Evolutionary conservation across 2,797 vertebrate species (phyloP), one percentile per base, ranked within the genome.

Genomic region (Clangula hyemalis): DNA sequence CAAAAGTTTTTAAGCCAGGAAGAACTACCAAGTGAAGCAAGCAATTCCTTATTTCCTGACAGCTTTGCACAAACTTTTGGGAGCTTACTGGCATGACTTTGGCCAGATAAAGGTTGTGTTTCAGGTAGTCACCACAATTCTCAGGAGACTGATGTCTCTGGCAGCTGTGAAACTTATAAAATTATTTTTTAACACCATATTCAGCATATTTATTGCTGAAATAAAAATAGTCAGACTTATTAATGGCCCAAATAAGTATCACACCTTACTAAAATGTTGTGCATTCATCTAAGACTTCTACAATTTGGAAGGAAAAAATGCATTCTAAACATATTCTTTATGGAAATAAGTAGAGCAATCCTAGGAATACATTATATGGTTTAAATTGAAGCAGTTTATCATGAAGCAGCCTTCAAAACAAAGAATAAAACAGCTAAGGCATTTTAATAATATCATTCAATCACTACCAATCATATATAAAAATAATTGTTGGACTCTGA

Each of bases 321-420:
- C 60, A 38, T 85, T 92, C 43, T 69, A 65, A 90, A 53, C 17
- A 21, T 30, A 49, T 25, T 43, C 21, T 64, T 77, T 49, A 38
- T 28, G 39, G 54, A 17, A 93, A 45, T 69, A 72, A 86, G n/a
- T 65, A 66, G 38, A 78, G 16, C 58, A 87, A 73, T 66, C 45
- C 25, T 32, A 53, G 45, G 49, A 77, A 47, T 53, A 61, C 7
- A 16, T 6, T 41, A 30, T 28, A 39, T 47, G 5, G 24, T 70
- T 92, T 92, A 66, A 84, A 88, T 82, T 51, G 76, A 93, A 88
- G 47, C 16, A 58, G 56, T 68, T 86, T 79, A 64, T 86, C 36
- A 32, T 78, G 79, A 85, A 79, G 53, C 32, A 81, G 27, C 47
- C 66, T 88, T 91, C 64, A 68, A 81, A 85, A 84, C 28, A 70